Base-by-base conservation (phyloP, 2,888 invertebrate genomes). In the Epinotia bilunana region DNA sequence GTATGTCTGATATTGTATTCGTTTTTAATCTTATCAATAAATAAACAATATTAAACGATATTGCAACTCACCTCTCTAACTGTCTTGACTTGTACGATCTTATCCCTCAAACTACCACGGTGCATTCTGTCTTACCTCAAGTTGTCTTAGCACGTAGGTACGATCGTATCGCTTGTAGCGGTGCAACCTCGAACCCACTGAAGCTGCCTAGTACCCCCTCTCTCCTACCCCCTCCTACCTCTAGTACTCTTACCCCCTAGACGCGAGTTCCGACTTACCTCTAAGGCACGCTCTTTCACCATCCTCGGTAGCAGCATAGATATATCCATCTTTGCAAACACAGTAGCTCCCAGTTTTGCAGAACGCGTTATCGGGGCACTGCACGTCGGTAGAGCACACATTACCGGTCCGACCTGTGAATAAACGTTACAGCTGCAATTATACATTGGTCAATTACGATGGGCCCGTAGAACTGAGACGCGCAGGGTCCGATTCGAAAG, bases 301-400 rank as follows among this genome's bases (percentile, higher is more conserved):
- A 82, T 87, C 84, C 77, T 94, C 93, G 55, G 90, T 79, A 0
- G 92, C 91, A 0, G 91, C 91, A 74, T 92, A 93, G 11, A 94
- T 91, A 80, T 88, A 94, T 0, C 92, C 92, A 18, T 93, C 92
- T 73, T 94, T 94, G 80, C 94, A 94, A 20, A 92, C 93, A 78
- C 94, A 94, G 83, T 93, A 94, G 80, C 90, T 92, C 82, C 82
- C 84, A 68, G 84, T 85, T 0, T 89, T 83, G 68, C 94, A 94
- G 83, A 94, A 94, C 3, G 94, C 94, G 83, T 94, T 94, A 86
- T 94, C 94, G 0, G 94, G 94, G 65, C 94, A 94, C 61, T 94
- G 91, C 84, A 89, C 87, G 77, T 94, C 94, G 1, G 84, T 86
- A 13, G 82, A 79, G 79, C 94, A 94, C 0, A 91, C 86, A 78